These are phyloP conservation scores for Gasterosteus aculeatus DNA, from an alignment of 2,113 vertebrate genomes.

Conservation along the genomic window DNA sequence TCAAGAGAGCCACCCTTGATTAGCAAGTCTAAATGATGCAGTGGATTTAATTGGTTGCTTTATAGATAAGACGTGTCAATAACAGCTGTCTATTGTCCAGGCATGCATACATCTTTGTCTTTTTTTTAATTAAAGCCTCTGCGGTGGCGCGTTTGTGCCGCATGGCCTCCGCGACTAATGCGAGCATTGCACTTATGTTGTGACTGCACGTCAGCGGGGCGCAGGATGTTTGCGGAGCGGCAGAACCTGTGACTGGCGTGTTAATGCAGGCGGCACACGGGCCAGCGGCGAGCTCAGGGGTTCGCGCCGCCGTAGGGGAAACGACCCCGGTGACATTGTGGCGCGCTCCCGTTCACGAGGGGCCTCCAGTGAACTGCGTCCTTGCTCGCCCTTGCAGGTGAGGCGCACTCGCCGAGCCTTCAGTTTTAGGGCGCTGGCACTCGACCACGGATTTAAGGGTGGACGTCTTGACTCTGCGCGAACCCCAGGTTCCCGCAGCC, in stretches of 20 bases:
- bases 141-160: conserved; percentile 25
- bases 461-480: conserved; percentile 62
- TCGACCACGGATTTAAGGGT: conserved; percentile 62
- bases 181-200: conserved; percentile 17
- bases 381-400: conserved; percentile 60
- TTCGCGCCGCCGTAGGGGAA: conserved; percentile 56
- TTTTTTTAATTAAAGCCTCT: conserved; percentile 34
- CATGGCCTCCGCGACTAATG: conserved; percentile 42
- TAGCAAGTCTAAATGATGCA: conserved; percentile 43
- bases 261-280: conserved; percentile 58
- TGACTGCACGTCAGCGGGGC: conserved; percentile 30
- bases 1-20: conserved; percentile 25
- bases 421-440: conserved; percentile 48
- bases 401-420: conserved; percentile 50
- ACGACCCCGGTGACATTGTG: conserved; percentile 66
- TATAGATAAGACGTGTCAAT: conserved; percentile 55
- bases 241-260: conserved; percentile 65
- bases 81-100: conserved; percentile 42
- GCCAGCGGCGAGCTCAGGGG: conserved; percentile 48
- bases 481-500: conserved; percentile 29
- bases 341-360: conserved; percentile 26
- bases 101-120: conserved; percentile 30
- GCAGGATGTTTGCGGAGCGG: conserved; percentile 39
- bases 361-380: conserved; percentile 56
- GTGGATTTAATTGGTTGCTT: conserved; percentile 65